Conservation (phyloP, 2,113 vertebrate species). For the Todiramphus chloris region DNA sequence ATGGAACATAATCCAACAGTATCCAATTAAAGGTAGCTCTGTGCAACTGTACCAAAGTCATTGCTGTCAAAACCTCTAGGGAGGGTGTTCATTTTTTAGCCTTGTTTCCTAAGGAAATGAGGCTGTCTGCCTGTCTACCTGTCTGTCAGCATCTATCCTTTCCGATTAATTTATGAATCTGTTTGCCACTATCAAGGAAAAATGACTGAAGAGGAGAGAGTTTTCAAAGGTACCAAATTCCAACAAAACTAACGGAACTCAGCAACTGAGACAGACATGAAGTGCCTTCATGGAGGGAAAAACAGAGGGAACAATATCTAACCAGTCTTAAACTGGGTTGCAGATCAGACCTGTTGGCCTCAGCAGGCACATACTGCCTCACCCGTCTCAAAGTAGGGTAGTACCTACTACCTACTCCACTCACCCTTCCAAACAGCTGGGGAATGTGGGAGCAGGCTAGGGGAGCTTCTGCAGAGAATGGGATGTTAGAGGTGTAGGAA, state of each 20-base stretch:
- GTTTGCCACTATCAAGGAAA: not conserved
- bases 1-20: conserved; percentile 49
- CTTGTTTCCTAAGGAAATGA: conserved; percentile 57
- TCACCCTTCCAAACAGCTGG: not conserved
- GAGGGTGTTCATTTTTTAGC: conserved; percentile 21
- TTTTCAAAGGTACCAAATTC: not conserved
- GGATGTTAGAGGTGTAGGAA: not conserved
- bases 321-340: not conserved
- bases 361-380: not conserved
- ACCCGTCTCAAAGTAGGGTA: not conserved
- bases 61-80: conserved; percentile 10
- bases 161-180: not conserved
- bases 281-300: not conserved
- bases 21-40: conserved; percentile 55
- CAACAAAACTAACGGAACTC: not conserved
- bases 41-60: conserved; percentile 34
- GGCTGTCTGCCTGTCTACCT: conserved; percentile 21
- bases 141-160: not conserved
- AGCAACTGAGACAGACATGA: not conserved
- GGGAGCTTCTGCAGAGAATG: not conserved
- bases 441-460: not conserved
- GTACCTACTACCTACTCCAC: not conserved
- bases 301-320: not conserved
- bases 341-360: not conserved
- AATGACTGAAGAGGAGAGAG: not conserved